These are phyloP conservation scores for Pitangus sulphuratus DNA, from an alignment of 2,797 vertebrate genomes.

Conservation along the genomic window DNA sequence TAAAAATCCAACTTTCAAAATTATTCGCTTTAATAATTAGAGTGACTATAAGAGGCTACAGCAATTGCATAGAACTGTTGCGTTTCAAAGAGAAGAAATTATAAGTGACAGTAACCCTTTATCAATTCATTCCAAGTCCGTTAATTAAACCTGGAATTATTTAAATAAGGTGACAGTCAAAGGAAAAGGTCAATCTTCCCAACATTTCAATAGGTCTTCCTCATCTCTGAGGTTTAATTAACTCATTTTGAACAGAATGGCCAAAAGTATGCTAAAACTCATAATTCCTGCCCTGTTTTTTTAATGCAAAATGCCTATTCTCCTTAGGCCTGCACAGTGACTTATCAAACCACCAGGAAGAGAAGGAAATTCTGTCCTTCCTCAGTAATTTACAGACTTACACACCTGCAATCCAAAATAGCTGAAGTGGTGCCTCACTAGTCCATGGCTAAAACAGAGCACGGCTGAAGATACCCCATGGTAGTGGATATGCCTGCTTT, in stretches of 20 bases:
- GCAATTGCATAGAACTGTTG: neutral
- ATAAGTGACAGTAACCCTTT: slow-evolving; percentile 53
- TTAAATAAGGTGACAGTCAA: slow-evolving; percentile 62
- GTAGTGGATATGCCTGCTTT: neutral
- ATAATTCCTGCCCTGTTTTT: slow-evolving; percentile 7
- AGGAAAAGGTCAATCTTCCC: slow-evolving; percentile 55
- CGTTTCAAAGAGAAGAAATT: slow-evolving; percentile 49
- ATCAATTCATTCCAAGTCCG: slow-evolving; percentile 56
- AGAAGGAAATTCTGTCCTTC: neutral
- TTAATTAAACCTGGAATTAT: slow-evolving; percentile 66
- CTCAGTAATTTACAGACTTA: neutral
- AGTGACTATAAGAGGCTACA: neutral
- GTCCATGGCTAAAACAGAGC: neutral
- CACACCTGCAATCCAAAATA: neutral
- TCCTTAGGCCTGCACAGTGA: neutral
- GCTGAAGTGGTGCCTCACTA: neutral
- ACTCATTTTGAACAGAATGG: slow-evolving; percentile 27
- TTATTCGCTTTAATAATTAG: slow-evolving; percentile 22
- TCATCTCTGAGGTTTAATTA: slow-evolving; percentile 68
- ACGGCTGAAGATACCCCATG: accelerated
- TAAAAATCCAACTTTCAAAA: neutral
- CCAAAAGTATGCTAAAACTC: slow-evolving; percentile 38
- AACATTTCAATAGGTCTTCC: slow-evolving; percentile 27
- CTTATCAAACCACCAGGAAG: neutral
- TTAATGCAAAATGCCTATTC: slow-evolving; percentile 8